phyloP scores from a whole-genome alignment of 2,797 vertebrate genomes.

The Lacerta agilis region DNA sequence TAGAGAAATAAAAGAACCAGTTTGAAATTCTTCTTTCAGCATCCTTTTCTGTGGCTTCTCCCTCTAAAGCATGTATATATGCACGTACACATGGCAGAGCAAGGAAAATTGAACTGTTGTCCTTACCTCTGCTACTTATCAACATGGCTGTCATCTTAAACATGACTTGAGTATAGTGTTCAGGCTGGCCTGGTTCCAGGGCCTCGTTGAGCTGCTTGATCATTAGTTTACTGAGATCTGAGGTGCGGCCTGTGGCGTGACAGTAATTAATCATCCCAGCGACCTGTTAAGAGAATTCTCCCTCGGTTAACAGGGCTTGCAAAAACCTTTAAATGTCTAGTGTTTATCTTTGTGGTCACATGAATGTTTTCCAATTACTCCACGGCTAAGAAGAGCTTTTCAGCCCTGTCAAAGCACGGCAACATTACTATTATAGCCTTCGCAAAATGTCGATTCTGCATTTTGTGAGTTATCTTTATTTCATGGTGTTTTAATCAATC shows the following conservation, averaged over 20 bases:
- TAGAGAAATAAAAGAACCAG: neutral
- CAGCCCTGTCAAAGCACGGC: neutral
- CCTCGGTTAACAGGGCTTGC: neutral
- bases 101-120: constrained; percentile 31
- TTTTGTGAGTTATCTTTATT: neutral
- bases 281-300: constrained; percentile 76
- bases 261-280: constrained; percentile 95
- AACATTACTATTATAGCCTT: neutral
- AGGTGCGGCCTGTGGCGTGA: constrained; percentile 82
- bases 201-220: constrained; percentile 88
- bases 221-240: constrained; percentile 90
- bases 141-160: constrained; percentile 94
- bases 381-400: neutral
- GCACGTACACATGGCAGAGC: constrained; percentile 1
- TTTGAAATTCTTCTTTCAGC: no score
- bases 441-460: neutral
- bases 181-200: constrained; percentile 79
- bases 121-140: constrained; percentile 91
- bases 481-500: neutral
- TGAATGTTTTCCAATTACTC: neutral
- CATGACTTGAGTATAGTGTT: constrained; percentile 92
- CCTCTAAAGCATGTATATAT: neutral
- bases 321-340: neutral
- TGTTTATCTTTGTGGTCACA: neutral
- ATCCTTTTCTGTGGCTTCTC: neutral